phyloP scores from a whole-genome alignment of 2,113 vertebrate species.

The Loxodonta africana region DNA sequence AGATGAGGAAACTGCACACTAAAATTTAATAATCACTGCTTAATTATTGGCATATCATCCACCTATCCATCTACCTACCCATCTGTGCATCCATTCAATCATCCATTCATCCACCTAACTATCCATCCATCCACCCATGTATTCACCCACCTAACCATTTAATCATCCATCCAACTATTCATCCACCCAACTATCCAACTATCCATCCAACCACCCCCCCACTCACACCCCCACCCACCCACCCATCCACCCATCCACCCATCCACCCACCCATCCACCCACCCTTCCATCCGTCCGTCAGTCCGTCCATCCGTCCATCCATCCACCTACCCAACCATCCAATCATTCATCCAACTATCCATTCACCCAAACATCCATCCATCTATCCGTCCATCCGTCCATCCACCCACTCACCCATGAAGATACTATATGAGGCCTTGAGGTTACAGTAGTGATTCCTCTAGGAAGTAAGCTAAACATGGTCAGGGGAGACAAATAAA shows the following conservation, averaged over 20 bases:
- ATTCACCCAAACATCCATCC: background rate
- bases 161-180: too few species aligned
- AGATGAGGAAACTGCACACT: background rate
- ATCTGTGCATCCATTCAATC: background rate
- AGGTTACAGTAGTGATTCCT: background rate
- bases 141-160: too few species aligned
- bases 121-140: background rate
- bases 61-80: too few species aligned
- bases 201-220: background rate
- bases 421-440: background rate
- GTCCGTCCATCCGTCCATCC: background rate
- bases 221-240: background rate
- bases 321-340: background rate
- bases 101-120: background rate
- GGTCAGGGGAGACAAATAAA: background rate
- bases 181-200: background rate
- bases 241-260: background rate
- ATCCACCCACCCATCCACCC: background rate
- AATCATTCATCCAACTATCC: background rate
- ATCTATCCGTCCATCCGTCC: background rate
- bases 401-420: background rate
- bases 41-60: background rate
- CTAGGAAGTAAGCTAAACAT: background rate
- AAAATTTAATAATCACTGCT: background rate
- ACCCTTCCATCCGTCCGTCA: background rate